Base-by-base conservation (phyloP, 2,797 vertebrate genomes). In the Coracias cyanogaster region DNA sequence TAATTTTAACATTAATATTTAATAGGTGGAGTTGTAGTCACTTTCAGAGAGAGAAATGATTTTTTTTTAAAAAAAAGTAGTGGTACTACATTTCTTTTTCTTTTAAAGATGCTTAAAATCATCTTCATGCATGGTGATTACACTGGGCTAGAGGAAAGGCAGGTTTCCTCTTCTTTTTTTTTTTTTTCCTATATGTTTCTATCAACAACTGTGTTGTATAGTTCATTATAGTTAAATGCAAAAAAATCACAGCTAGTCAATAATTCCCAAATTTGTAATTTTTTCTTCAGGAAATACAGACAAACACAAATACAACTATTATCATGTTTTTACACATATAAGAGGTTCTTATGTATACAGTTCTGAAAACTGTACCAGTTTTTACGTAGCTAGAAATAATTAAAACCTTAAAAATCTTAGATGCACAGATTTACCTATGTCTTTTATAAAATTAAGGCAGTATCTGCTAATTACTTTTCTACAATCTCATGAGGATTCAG, bases 401-500 rank as follows among this genome's bases (percentile, higher is more conserved):
- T 37, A 37, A 37, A 37, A 37, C 10, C 4, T 43, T 51, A 43
- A 2, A 33, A 66, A 52, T 46, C 46, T 57, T 61, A 45, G 21
- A 69, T 71, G 10, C 26, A 26, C 14, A 26, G 21, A n/a, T 65
- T 48, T 41, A 29, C 2, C 14, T 37, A 16, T 46, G 2, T 61
- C 20, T 78, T n/a, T 17, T 51, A 24, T 15, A 20, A 89, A 83
- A 71, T 18, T 6, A 67, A 61, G 6, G 4, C 21, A 81, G 43
- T 58, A 62, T 15, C 57, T 90, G 4, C 12, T 26, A 37, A 17
- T n/a, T 62, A 35, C 6, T 3, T 46, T 86, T 60, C 15, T 14
- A 6, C 7, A 3, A 11, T 37, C 10, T 69, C 0, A 0, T 25
- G 33, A 33, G 11, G 10, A 60, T n/a, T 66, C 39, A 26, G 6